Conservation (phyloP, 2,113 vertebrate species). For the Misgurnus anguillicaudatus region DNA sequence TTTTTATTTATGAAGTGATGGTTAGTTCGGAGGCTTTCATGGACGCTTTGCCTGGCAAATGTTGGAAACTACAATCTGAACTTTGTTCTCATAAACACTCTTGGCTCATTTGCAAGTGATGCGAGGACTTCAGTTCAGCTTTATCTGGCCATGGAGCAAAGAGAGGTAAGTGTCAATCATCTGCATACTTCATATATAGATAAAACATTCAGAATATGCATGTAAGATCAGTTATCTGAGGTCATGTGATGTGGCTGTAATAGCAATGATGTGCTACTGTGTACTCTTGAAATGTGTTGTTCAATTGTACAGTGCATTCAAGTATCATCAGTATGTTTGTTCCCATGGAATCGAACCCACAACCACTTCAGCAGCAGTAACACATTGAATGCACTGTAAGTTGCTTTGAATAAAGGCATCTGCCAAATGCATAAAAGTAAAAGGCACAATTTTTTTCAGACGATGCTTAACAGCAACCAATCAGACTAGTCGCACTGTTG, state of each 20-base stretch:
- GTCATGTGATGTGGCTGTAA: background rate
- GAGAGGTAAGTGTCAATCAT: constrained; percentile 39
- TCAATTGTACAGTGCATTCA: too few relatives aligned
- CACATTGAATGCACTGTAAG: too few relatives aligned
- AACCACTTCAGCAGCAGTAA: too few relatives aligned
- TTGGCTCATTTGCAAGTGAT: constrained; percentile 47
- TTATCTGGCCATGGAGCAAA: constrained; percentile 51
- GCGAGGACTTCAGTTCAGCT: constrained; percentile 30
- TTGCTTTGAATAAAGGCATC: too few relatives aligned
- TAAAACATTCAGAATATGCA: background rate
- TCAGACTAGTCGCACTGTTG: background rate
- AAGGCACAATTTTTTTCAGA: background rate
- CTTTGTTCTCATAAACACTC: constrained; percentile 34
- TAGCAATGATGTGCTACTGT: background rate
- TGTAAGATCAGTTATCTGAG: background rate
- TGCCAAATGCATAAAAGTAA: too few relatives aligned
- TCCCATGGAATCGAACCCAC: too few relatives aligned
- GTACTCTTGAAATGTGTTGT: too few relatives aligned
- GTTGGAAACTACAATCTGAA: constrained; percentile 10
- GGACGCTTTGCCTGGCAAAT: constrained; percentile 13
- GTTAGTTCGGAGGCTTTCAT: background rate
- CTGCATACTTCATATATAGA: too few relatives aligned
- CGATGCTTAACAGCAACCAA: background rate
- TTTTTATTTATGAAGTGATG: constrained; percentile 13
- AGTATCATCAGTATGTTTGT: too few relatives aligned